A percentile compares a stretch with the other conserved stretches of the same genome.
phyloP scores from a whole-genome alignment of 2,888 invertebrate genomes.

The Fragum fragum region DNA sequence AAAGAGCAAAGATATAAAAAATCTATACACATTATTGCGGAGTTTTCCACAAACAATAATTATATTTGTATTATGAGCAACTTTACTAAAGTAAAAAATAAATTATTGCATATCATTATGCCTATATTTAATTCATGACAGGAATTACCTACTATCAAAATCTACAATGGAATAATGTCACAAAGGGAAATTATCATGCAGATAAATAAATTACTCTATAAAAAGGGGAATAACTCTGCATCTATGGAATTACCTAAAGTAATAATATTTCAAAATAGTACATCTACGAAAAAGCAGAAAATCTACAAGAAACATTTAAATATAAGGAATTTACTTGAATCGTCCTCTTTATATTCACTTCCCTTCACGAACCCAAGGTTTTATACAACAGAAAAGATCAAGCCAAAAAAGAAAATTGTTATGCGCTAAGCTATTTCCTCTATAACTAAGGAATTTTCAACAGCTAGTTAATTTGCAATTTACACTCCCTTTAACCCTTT shows the following conservation, averaged over 20 bases:
- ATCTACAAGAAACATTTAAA: too few relatives aligned
- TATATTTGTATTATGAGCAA: conserved; percentile 17
- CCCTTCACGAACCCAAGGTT: too few relatives aligned
- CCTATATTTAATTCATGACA: conserved; percentile 10
- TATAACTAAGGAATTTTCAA: too few relatives aligned
- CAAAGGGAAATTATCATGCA: conserved; percentile 19
- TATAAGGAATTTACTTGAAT: too few relatives aligned
- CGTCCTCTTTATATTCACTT: too few relatives aligned
- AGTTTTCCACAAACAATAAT: conserved; percentile 11
- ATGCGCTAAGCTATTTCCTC: too few relatives aligned
- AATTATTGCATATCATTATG: conserved; percentile 27
- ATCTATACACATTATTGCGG: conserved; percentile 17
- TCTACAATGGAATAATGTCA: neutral
- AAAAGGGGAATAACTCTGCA: conserved; percentile 2
- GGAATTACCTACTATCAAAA: neutral
- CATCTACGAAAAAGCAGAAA: too few relatives aligned
- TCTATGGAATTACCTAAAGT: neutral
- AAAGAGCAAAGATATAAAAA: neutral
- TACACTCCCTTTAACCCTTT: too few relatives aligned
- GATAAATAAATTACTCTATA: neutral
- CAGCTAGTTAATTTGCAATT: too few relatives aligned
- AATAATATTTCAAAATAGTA: neutral
- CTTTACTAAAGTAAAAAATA: conserved; percentile 15
- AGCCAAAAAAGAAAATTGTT: too few relatives aligned
- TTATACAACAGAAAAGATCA: too few relatives aligned